phyloP scores from a whole-genome alignment of 1,140 invertebrate genomes.

The Leptinotarsa lineolata region DNA sequence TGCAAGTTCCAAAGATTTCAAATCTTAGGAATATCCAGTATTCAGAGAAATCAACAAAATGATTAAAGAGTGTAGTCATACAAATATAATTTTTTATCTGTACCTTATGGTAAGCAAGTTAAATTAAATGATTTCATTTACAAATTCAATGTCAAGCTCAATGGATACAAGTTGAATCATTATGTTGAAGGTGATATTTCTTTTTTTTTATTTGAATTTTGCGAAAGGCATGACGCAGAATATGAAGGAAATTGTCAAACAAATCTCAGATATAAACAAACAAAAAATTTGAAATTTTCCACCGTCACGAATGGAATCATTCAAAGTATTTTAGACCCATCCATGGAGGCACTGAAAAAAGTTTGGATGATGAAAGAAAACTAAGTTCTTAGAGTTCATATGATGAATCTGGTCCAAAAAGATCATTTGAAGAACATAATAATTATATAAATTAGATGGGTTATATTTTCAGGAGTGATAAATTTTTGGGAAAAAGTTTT shows the following conservation, averaged over 20 bases:
- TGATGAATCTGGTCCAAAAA: slow-evolving; percentile 9
- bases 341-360: slow-evolving; percentile 8
- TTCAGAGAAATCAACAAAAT: slow-evolving; percentile 7
- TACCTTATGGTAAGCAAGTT: slow-evolving; percentile 7
- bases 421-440: slow-evolving; percentile 7
- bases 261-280: slow-evolving; percentile 11
- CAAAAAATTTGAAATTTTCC: slow-evolving; percentile 8
- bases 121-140: slow-evolving; percentile 12
- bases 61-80: slow-evolving; percentile 17
- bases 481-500: too few species aligned
- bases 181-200: slow-evolving; percentile 15
- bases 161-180: slow-evolving; percentile 14
- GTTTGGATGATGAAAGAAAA: slow-evolving; percentile 9
- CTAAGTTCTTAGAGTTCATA: slow-evolving; percentile 7
- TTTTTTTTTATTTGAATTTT: too few species aligned
- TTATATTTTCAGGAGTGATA: too few species aligned
- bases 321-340: slow-evolving; percentile 9
- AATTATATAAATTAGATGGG: too few species aligned
- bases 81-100: slow-evolving; percentile 16
- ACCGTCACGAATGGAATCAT: slow-evolving; percentile 13
- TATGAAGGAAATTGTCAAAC: slow-evolving; percentile 5
- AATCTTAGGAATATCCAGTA: slow-evolving; percentile 1
- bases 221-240: slow-evolving; percentile 2
- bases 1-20: slow-evolving; percentile 11
- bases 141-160: slow-evolving; percentile 15